Evolutionary conservation across 2,888 invertebrate genomes (phyloP).

Genomic region (Oligia latruncula): DNA sequence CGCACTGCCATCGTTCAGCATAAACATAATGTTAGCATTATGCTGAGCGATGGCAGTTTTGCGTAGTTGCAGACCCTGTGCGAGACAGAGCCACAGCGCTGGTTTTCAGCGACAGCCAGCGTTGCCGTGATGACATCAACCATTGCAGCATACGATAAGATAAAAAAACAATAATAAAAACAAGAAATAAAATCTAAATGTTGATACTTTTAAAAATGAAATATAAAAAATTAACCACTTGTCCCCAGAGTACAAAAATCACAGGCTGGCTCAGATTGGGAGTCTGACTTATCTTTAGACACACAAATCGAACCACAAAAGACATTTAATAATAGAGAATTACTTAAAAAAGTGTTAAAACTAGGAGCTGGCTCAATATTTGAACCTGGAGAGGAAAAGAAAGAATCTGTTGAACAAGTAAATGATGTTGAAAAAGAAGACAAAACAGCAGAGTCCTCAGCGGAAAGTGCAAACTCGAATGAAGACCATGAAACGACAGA

Average conservation of each 20-base stretch:
- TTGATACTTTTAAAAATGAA: too few relatives aligned
- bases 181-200: too few relatives aligned
- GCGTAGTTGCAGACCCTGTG: too few relatives aligned
- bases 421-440: neutral
- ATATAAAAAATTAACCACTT: neutral
- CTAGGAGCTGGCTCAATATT: neutral
- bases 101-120: too few relatives aligned
- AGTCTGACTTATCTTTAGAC: neutral
- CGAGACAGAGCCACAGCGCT: too few relatives aligned
- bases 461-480: neutral
- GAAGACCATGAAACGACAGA: neutral
- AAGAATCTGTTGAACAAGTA: neutral
- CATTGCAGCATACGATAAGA: too few relatives aligned
- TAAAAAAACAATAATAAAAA: too few relatives aligned
- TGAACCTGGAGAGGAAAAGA: neutral
- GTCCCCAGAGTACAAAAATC: neutral
- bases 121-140: too few relatives aligned
- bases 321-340: neutral
- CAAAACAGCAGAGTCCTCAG: neutral
- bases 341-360: slow-evolving; percentile 2
- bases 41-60: too few relatives aligned
- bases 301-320: slow-evolving; percentile 1
- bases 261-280: neutral
- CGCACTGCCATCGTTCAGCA: too few relatives aligned
- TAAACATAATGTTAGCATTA: too few relatives aligned